Base-by-base conservation (phyloP, 2,113 vertebrate genomes). In the Cheirogaleus medius region DNA sequence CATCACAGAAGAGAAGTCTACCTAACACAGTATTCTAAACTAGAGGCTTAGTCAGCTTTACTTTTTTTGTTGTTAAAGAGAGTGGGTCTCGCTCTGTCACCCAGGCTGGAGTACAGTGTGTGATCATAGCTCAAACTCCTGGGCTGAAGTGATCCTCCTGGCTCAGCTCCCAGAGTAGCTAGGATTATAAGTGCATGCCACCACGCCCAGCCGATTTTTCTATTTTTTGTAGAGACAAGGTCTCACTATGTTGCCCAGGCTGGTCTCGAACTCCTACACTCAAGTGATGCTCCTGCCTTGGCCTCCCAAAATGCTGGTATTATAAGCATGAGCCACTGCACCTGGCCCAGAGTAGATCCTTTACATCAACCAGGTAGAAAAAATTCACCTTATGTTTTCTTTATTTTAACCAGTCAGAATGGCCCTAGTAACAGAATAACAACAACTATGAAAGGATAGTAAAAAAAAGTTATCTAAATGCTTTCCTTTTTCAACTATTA, bases 401-500 rank as follows among this genome's bases (percentile, higher is more conserved):
- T 95, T 49, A 83, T 42, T 44, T 34, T 37, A 71, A 49, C 49
- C n/a, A 84, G 39, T 73, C 32, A 78, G n/a, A 93, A 84, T 29
- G 18, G 77, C 58, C 29, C 12, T 29, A 39, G 3, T 29, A 14
- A 83, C 32, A 66, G 47, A 78, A 58, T 49, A 54, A 80, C 29
- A 54, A 80, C 29, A 87, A 27, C 63, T 77, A 68, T 52, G 20
- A 76, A 71, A 60, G 69, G 86, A 54, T 12, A 77, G 60, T 92
- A 52, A 47, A 37, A 83, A 83, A n/a, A 56, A 87, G 34, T 71
- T 49, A 73, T 34, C 58, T 34, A 94, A 92, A 92, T 9, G 64
- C 58, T 89, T 92, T 89, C 49, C 66, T 66, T 82, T 90, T 68
- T 54, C 52, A 86, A 69, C 47, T 60, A 78, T 71, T 83, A 92